Conservation (phyloP, 1,140 invertebrate genomes). For the Nymphalis io region DNA sequence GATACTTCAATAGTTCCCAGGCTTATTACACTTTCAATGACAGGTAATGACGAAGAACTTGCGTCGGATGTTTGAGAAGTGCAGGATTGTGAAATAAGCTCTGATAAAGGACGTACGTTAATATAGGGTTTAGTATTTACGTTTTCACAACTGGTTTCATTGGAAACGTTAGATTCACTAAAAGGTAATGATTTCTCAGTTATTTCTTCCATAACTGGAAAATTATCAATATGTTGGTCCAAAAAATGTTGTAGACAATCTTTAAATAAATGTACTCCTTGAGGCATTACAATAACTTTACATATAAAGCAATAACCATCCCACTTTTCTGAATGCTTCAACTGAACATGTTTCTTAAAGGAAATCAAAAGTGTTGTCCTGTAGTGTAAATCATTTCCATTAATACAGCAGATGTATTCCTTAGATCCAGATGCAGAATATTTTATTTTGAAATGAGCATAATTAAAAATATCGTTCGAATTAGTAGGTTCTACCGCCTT, state of each 20-base stretch:
- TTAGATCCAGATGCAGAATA: conserved; percentile 53
- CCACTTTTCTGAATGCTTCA: conserved; percentile 68
- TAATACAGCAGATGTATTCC: conserved; percentile 73
- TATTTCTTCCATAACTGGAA: conserved; percentile 53
- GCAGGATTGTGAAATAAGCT: conserved; percentile 48
- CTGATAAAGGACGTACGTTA: conserved; percentile 61
- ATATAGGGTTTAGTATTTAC: conserved; percentile 45
- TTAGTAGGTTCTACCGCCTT: background rate
- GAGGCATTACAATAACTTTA: conserved; percentile 69
- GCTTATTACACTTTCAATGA: conserved; percentile 67
- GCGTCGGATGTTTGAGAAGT: conserved; percentile 22
- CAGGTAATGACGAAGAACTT: conserved; percentile 42
- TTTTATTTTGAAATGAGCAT: conserved; percentile 68
- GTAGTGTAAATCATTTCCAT: conserved; percentile 60
- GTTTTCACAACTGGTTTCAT: background rate
- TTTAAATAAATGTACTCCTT: conserved; percentile 62
- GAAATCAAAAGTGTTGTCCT: conserved; percentile 66
- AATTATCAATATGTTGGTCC: conserved; percentile 67
- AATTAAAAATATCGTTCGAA: conserved; percentile 53
- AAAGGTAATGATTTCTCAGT: conserved; percentile 11
- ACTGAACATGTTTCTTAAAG: conserved; percentile 70
- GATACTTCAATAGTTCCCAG: conserved; percentile 42
- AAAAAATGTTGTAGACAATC: conserved; percentile 69
- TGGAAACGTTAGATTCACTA: background rate
- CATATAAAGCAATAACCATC: conserved; percentile 73